A percentile compares a stretch with the other conserved stretches of the same genome.
Conservation (phyloP, 2,888 invertebrate species). For the Chrysolina haemoptera region DNA sequence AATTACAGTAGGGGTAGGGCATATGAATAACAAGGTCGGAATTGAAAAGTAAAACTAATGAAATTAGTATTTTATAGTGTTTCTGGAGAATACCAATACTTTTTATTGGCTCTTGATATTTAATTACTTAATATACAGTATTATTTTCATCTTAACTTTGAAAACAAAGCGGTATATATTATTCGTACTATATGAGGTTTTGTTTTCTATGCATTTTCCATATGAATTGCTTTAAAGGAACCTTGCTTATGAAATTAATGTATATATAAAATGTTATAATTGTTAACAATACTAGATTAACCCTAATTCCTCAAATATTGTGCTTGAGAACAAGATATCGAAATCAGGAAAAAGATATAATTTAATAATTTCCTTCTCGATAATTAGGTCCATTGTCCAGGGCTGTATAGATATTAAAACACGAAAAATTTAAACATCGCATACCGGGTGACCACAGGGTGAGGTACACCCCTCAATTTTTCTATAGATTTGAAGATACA, state of each 20-base stretch:
- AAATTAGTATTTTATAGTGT: not conserved
- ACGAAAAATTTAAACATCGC: no score
- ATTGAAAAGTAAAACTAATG: not conserved
- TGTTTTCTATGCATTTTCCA: slow-evolving; percentile 16
- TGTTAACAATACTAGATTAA: slow-evolving; percentile 52
- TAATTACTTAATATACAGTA: slow-evolving; percentile 33
- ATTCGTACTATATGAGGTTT: not conserved
- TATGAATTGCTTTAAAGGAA: slow-evolving; percentile 2
- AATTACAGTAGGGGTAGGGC: not conserved
- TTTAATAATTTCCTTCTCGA: no score
- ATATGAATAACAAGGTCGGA: not conserved
- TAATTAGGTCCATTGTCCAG: not conserved
- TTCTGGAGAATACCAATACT: not conserved
- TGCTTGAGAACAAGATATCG: slow-evolving; percentile 52
- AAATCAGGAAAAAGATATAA: slow-evolving; percentile 32
- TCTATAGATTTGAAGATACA: no score
- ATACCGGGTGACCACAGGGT: no score
- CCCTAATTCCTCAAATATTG: slow-evolving; percentile 51
- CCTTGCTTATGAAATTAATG: slow-evolving; percentile 48
- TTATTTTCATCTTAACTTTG: slow-evolving; percentile 25
- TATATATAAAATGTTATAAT: slow-evolving; percentile 56
- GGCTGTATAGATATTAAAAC: not conserved
- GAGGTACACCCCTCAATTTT: no score
- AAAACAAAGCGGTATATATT: slow-evolving; percentile 3
- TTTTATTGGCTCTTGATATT: slow-evolving; percentile 17